phyloP scores from a whole-genome alignment of 2,888 invertebrate genomes.

The Synergus umbraculus region DNA sequence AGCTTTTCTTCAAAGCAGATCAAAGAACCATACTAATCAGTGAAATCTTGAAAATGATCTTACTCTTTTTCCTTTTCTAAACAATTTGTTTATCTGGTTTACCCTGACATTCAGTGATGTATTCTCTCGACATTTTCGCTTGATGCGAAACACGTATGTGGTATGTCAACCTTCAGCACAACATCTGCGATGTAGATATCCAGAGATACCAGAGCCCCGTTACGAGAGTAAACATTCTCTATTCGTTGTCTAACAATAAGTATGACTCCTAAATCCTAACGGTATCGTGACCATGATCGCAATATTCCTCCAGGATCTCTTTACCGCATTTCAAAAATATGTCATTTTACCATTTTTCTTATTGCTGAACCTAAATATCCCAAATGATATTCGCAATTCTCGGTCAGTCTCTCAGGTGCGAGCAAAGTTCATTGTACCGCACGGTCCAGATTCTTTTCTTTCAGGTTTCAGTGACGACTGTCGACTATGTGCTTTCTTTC shows the following conservation, averaged over 20 bases:
- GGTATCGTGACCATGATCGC: slow-evolving; percentile 27
- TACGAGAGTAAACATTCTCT: slow-evolving; percentile 48
- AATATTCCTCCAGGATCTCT: slow-evolving; percentile 22
- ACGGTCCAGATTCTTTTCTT: slow-evolving; percentile 36
- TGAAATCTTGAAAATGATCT: background rate
- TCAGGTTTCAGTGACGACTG: slow-evolving; percentile 8
- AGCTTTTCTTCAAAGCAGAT: background rate
- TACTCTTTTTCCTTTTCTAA: background rate
- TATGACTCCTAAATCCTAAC: slow-evolving; percentile 49
- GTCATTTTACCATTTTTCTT: background rate
- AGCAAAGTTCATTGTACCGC: slow-evolving; percentile 37
- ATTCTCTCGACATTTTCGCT: background rate
- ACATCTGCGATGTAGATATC: slow-evolving; percentile 49
- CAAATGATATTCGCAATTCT: slow-evolving; percentile 12
- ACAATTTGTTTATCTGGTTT: slow-evolving; percentile 7
- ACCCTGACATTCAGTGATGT: slow-evolving; percentile 16
- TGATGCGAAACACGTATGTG: slow-evolving; percentile 14
- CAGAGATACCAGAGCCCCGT: slow-evolving; percentile 46
- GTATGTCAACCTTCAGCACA: slow-evolving; percentile 38
- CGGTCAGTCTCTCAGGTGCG: background rate
- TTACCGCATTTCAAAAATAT: background rate
- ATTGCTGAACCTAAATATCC: background rate
- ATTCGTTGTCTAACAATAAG: slow-evolving; percentile 54
- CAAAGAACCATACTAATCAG: background rate
- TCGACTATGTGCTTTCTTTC: background rate